A percentile compares a stretch with the other conserved stretches of the same genome.
Evolutionary conservation across 2,113 vertebrate species (phyloP).

Genomic region (Osmerus mordax): DNA sequence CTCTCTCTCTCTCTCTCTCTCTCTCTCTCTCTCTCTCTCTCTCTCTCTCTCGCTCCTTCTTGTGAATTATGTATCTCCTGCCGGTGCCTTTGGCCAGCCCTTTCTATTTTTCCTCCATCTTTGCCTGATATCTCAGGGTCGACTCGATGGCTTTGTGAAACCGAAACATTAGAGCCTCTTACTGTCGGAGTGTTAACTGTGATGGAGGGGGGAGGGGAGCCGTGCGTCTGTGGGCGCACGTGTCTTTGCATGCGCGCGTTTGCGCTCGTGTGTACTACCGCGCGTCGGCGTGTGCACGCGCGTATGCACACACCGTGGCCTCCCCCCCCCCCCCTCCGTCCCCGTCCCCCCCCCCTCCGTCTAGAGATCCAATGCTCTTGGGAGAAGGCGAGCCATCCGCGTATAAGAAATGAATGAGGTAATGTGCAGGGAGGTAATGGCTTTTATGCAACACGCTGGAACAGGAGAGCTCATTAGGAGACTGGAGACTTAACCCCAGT

Average conservation of each 20-base stretch:
- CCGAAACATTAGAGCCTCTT: conserved; percentile 88
- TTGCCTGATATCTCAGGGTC: conserved; percentile 85
- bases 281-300: conserved; percentile 48
- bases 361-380: conserved; percentile 82
- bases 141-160: conserved; percentile 85
- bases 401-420: conserved; percentile 89
- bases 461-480: conserved; percentile 78
- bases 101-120: conserved; percentile 83
- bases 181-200: conserved; percentile 84
- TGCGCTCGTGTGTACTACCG: conserved; percentile 68
- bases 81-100: conserved; percentile 71
- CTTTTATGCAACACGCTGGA: conserved; percentile 79
- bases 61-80: conserved; percentile 59
- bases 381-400: conserved; percentile 82
- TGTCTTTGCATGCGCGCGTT: conserved; percentile 64
- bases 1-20: not conserved
- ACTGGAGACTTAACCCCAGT: conserved; percentile 76
- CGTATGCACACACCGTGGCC: too few relatives aligned
- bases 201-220: conserved; percentile 66
- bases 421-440: conserved; percentile 89
- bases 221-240: not conserved
- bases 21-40: conserved; percentile 31
- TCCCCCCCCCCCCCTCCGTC: too few relatives aligned
- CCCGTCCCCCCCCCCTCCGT: conserved; percentile 71
- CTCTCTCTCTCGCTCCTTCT: conserved; percentile 20